A percentile compares a stretch with the other conserved stretches of the same genome.
phyloP scores from a whole-genome alignment of 2,888 invertebrate species.

The Pteria penguin region DNA sequence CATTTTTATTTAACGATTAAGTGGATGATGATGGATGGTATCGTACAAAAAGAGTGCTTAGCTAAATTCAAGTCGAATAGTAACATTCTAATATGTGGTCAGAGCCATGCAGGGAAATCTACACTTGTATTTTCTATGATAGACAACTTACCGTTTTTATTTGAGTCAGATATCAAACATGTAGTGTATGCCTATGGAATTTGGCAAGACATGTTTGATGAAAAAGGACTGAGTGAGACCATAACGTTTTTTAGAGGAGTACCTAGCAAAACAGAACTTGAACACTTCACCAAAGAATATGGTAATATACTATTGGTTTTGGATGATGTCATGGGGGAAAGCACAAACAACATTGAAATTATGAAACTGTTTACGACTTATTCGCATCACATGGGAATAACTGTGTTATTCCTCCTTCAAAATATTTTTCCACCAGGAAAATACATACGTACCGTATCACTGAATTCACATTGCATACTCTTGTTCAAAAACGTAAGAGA shows the following conservation, averaged over 20 bases:
- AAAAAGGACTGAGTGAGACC: conserved; percentile 5
- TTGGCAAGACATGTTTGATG: conserved; percentile 17
- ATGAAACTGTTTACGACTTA: conserved; percentile 33
- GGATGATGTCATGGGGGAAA: conserved; percentile 38
- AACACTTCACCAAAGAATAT: conserved; percentile 24
- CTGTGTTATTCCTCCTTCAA: conserved; percentile 19
- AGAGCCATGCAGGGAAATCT: conserved; percentile 4
- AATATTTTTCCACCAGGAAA: conserved; percentile 32
- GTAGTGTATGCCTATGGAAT: conserved; percentile 5
- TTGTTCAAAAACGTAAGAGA: conserved; percentile 21
- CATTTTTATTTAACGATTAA: not conserved
- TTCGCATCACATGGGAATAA: conserved; percentile 35
- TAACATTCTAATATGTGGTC: conserved; percentile 7
- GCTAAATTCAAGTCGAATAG: conserved; percentile 5
- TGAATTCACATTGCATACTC: conserved; percentile 20
- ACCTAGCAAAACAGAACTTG: conserved; percentile 28
- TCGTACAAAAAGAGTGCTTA: not conserved
- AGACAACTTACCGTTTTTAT: not conserved
- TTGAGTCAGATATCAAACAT: conserved; percentile 10
- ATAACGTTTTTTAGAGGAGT: conserved; percentile 30
- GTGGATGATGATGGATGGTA: not conserved
- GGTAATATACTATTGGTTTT: conserved; percentile 30
- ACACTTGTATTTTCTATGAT: conserved; percentile 7
- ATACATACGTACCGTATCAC: conserved; percentile 1
- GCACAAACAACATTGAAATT: conserved; percentile 6